phyloP scores from a whole-genome alignment of 2,888 invertebrate genomes.

The Thymelicus acteon region DNA sequence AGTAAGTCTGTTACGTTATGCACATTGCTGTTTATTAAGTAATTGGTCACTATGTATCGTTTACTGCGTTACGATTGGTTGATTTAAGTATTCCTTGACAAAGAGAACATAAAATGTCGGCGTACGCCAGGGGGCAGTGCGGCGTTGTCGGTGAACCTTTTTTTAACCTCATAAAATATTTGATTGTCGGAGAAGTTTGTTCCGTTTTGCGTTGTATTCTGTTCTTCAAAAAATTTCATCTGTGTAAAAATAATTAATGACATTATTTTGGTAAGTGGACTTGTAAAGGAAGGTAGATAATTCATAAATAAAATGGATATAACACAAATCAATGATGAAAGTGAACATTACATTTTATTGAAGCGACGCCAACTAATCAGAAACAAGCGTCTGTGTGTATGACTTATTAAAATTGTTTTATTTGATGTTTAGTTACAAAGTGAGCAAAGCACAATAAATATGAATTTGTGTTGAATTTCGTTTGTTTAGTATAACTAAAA shows the following conservation, averaged over 20 bases:
- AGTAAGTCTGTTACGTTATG: slow-evolving; percentile 63
- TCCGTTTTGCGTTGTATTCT: slow-evolving; percentile 69
- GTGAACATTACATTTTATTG: slow-evolving; percentile 21
- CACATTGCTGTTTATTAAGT: not conserved
- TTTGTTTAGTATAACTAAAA: not conserved
- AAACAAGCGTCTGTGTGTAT: slow-evolving; percentile 29
- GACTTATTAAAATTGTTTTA: slow-evolving; percentile 1
- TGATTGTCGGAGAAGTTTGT: slow-evolving; percentile 72
- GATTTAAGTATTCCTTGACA: slow-evolving; percentile 40
- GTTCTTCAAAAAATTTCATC: slow-evolving; percentile 57
- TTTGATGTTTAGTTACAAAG: slow-evolving; percentile 5
- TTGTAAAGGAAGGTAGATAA: slow-evolving; percentile 2
- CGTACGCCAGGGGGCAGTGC: slow-evolving; percentile 59
- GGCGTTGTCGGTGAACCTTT: slow-evolving; percentile 69
- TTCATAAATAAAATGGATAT: not conserved
- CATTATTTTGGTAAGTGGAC: slow-evolving; percentile 77
- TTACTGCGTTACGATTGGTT: slow-evolving; percentile 48
- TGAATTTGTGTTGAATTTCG: not conserved
- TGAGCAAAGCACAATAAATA: not conserved
- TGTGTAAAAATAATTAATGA: slow-evolving; percentile 64
- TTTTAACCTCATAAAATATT: slow-evolving; percentile 73
- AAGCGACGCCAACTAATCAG: slow-evolving; percentile 34
- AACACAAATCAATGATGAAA: not conserved
- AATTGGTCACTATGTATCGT: slow-evolving; percentile 48
- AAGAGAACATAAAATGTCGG: slow-evolving; percentile 68